Conservation (phyloP, 2,113 vertebrate species). For the Podiceps cristatus region DNA sequence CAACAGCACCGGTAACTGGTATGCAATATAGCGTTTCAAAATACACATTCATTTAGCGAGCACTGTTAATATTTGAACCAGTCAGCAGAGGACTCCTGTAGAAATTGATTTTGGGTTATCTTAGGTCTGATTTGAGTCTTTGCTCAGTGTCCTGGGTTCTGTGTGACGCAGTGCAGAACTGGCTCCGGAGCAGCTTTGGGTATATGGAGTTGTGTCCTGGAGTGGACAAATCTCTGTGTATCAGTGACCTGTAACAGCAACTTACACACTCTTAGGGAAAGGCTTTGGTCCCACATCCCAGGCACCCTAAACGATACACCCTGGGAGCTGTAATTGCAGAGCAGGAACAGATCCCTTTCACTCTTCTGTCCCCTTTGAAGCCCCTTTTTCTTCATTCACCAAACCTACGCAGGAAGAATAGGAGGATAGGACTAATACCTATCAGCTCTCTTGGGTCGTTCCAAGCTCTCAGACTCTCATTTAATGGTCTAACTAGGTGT, state of each 20-base stretch:
- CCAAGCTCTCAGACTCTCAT: neutral
- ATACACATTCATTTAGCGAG: fast-evolving
- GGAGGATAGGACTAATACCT: neutral
- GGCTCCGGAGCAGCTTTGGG: neutral
- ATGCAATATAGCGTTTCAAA: fast-evolving
- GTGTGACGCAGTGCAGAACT: neutral
- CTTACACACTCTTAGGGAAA: neutral
- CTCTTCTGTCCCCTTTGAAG: neutral
- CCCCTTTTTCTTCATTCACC: fast-evolving
- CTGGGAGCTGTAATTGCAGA: neutral
- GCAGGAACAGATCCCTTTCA: neutral
- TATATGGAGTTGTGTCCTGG: fast-evolving
- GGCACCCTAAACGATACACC: neutral
- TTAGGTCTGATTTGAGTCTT: neutral
- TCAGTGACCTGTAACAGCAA: neutral
- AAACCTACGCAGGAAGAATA: neutral
- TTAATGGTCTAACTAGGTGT: neutral
- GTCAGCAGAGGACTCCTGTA: neutral
- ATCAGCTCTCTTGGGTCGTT: neutral
- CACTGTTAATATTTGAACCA: too few relatives aligned
- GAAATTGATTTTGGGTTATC: neutral
- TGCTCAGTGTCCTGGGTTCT: neutral
- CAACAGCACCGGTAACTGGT: too few relatives aligned
- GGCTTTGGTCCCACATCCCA: neutral
- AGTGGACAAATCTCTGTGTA: neutral